Base-by-base conservation (phyloP, 2,888 invertebrate species). In the Lordiphosa andalusiaca region DNA sequence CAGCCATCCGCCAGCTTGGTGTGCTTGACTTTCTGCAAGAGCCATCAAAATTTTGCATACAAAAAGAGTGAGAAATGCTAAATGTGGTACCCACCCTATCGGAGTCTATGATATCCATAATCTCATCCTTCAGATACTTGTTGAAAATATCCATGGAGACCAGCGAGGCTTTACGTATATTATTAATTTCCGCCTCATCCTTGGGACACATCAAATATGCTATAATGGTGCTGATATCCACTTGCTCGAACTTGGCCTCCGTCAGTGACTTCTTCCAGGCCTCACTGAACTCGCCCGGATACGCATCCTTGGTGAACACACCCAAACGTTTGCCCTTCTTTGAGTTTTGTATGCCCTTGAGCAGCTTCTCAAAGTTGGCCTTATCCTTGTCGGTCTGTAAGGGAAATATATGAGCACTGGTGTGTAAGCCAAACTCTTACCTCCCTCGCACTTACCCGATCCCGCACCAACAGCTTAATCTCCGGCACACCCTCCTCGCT, bases 71-170 rank as follows among this genome's bases (percentile, higher is more conserved):
- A 5, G 33, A 23, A 4, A 5, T 0, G 0, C 2, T 3, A 2
- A 7, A 7, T 1, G 7, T 3, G 3, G 6, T 30, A 9, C 60
- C 49, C 89, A 94, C 95, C 91, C 95, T 97, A 88, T 99, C 99
- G 4, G 96, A 95, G 92, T 99, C 99, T 86, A 99, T 97, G 73
- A 99, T 97, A 89, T 98, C 98, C 95, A 99, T 98, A 70, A 99
- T 96, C 90, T 99, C 97, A 90, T 98, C 97, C 89, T 97, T 96
- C 39, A 99, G 92, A 90, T 97, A 98, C 89, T 99, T 99, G 47
- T 95, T 96, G 89, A 98, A 99, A 10, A 99, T 94, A 90, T 98
- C 98, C 53, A 96, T 95, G 7, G 98, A 96, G 9, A 97, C 96
- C 87, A 95, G 91, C 76, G 96, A 96, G 0, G 99, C 98, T 90